A percentile compares a stretch with the other conserved stretches of the same genome.
These are phyloP conservation scores for Hipparchia sbordonii DNA, from an alignment of 2,888 invertebrate genomes.

Conservation along the genomic window DNA sequence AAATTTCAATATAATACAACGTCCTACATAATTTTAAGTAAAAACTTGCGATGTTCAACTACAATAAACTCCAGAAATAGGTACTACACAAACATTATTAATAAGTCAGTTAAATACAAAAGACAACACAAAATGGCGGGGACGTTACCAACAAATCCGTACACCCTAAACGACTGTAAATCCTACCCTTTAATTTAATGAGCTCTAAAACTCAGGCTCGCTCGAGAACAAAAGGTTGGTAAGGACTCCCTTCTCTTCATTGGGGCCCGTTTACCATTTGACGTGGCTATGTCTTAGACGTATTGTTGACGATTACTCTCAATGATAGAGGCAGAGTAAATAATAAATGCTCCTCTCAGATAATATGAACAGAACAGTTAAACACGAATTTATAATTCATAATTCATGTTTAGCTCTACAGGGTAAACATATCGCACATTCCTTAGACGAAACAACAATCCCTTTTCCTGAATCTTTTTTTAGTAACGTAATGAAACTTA, in stretches of 20 bases:
- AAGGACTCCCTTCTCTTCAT: conserved; percentile 62
- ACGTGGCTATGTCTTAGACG: conserved; percentile 23
- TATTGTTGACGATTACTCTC: conserved; percentile 19
- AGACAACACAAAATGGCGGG: conserved; percentile 42
- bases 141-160: conserved; percentile 45
- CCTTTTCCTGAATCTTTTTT: too few species aligned
- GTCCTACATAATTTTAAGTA: not conserved
- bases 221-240: conserved; percentile 69
- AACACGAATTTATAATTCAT: too few species aligned
- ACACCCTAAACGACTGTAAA: conserved; percentile 63
- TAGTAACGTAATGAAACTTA: too few species aligned
- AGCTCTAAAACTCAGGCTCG: conserved; percentile 74
- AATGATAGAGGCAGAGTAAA: not conserved
- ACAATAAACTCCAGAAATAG: not conserved
- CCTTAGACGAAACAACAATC: too few species aligned
- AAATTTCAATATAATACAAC: not conserved
- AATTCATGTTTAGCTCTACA: too few species aligned
- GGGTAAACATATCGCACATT: too few species aligned
- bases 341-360: not conserved
- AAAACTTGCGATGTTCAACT: not conserved
- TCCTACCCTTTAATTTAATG: conserved; percentile 73
- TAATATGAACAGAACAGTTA: not conserved
- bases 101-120: conserved; percentile 41
- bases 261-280: conserved; percentile 43
- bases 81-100: conserved; percentile 39